A percentile compares a stretch with the other conserved stretches of the same genome.
Evolutionary conservation across 2,888 invertebrate genomes (phyloP).

Genomic region (Bugulina stolonifera): DNA sequence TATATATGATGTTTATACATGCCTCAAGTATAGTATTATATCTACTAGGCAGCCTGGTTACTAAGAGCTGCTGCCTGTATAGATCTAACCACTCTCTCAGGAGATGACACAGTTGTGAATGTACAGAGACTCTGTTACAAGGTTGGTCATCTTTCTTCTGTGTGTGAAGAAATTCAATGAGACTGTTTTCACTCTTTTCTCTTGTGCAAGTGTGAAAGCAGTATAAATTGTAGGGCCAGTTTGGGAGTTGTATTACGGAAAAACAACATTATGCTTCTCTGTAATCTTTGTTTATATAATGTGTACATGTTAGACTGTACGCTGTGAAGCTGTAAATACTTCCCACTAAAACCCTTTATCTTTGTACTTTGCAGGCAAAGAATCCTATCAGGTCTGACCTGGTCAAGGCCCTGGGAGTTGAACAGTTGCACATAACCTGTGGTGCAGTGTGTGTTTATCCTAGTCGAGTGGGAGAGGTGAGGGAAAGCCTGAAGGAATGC

Average conservation of each 20-base stretch:
- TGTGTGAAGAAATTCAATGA: too few species aligned
- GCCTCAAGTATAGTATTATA: too few species aligned
- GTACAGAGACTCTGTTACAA: conserved; percentile 74
- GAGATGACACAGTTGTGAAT: conserved; percentile 64
- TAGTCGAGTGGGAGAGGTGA: conserved; percentile 70
- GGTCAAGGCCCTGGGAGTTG: conserved; percentile 3
- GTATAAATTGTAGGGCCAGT: too few species aligned
- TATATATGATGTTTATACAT: too few species aligned
- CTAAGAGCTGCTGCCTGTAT: conserved; percentile 76
- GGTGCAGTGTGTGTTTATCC: conserved; percentile 97
- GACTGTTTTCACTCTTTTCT: too few species aligned
- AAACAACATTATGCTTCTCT: too few species aligned
- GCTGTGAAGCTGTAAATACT: too few species aligned
- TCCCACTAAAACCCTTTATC: too few species aligned
- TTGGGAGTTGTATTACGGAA: conserved; percentile 28
- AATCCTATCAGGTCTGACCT: conserved; percentile 48
- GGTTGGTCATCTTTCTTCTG: conserved; percentile 62
- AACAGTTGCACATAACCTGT: conserved; percentile 55
- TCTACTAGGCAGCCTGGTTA: conserved; percentile 62
- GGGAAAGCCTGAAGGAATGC: conserved; percentile 53
- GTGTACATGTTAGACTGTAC: too few species aligned
- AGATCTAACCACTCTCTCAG: conserved; percentile 86
- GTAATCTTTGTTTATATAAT: too few species aligned
- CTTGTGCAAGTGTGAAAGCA: too few species aligned
- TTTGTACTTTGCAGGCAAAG: conserved; percentile 17